These are phyloP conservation scores for Spinibarbus caldwelli DNA, from an alignment of 2,797 vertebrate genomes.

Conservation along the genomic window DNA sequence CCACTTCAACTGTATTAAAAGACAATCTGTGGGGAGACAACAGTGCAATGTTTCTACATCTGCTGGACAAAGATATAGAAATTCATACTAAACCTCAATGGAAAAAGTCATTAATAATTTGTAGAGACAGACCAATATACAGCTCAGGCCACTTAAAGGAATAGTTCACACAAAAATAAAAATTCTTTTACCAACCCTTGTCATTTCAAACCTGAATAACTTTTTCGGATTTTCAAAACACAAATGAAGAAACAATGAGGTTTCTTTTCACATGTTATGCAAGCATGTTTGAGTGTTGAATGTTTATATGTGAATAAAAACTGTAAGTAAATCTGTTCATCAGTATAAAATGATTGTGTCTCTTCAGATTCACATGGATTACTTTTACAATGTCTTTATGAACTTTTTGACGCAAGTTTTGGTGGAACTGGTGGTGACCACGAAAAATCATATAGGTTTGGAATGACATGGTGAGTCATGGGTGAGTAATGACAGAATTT, in stretches of 20 bases:
- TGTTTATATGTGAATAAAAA: background rate
- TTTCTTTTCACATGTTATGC: background rate
- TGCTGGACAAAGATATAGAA: background rate
- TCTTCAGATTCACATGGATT: background rate
- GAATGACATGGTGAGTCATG: too few species aligned
- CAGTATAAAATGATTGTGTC: background rate
- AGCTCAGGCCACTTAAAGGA: background rate
- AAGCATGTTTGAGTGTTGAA: background rate
- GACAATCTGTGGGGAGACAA: slow-evolving; percentile 65
- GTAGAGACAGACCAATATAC: background rate
- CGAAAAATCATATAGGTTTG: too few species aligned
- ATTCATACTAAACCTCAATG: background rate
- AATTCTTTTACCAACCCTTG: background rate
- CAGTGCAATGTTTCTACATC: background rate
- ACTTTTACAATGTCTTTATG: background rate
- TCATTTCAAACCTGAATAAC: background rate
- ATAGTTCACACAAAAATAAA: background rate
- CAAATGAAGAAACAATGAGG: background rate
- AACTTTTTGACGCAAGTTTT: background rate
- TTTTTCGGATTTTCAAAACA: background rate
- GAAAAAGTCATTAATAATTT: background rate
- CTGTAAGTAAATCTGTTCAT: background rate
- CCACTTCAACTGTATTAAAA: slow-evolving; percentile 70
- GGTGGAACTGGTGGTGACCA: too few species aligned
- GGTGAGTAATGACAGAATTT: too few species aligned